Conservation (phyloP, 2,113 vertebrate species). For the Zosterops japonicus region DNA sequence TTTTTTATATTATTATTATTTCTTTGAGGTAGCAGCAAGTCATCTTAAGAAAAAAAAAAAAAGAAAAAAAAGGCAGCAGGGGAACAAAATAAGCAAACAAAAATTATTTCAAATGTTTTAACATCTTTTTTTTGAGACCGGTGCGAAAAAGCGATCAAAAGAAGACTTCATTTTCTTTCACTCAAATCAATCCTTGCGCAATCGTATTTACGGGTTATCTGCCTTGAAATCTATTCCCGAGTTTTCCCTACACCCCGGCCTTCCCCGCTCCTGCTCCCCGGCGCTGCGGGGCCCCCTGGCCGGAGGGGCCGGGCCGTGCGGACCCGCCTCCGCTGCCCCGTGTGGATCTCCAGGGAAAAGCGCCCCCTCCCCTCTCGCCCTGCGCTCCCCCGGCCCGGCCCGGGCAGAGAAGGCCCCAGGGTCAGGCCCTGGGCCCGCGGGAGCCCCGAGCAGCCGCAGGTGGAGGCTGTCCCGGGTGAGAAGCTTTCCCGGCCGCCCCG, state of each 20-base stretch:
- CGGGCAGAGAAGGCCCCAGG: neutral
- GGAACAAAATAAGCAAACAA: neutral
- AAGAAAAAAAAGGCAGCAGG: fast-evolving
- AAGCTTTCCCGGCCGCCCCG: neutral
- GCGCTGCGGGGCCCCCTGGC: neutral
- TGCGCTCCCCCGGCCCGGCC: neutral
- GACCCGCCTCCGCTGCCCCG: neutral
- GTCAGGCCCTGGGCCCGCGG: neutral
- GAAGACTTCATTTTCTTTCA: neutral
- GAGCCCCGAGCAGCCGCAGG: neutral
- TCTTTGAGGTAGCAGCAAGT: neutral
- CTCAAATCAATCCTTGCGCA: neutral
- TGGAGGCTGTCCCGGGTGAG: neutral
- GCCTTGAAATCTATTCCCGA: neutral
- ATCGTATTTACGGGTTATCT: neutral
- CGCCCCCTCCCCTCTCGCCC: neutral
- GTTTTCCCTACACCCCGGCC: neutral
- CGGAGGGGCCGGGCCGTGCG: neutral
- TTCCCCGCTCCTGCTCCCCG: neutral
- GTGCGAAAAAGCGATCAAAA: neutral
- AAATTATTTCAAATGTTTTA: neutral
- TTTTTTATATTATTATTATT: neutral
- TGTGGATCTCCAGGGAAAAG: neutral
- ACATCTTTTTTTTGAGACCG: neutral
- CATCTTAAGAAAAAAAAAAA: too few species aligned